Percentiles rank a stretch among this genome's conserved stretches.
phyloP scores from a whole-genome alignment of 2,113 vertebrate genomes.

The Mesitornis unicolor region DNA sequence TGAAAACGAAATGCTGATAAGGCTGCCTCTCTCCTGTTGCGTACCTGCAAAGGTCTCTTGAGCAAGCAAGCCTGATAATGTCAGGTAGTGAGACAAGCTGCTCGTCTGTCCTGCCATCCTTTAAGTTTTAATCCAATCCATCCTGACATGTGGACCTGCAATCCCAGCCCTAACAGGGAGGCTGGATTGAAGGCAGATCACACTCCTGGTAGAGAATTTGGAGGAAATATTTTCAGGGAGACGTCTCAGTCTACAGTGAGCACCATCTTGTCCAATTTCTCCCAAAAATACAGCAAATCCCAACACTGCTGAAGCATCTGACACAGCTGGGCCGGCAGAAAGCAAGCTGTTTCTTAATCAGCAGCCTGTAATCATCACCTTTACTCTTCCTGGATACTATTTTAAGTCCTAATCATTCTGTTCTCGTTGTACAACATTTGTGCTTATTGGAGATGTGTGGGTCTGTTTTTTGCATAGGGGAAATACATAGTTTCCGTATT shows the following conservation, averaged over 20 bases:
- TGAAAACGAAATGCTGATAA: slow-evolving; percentile 13
- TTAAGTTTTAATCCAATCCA: background rate
- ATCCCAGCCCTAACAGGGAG: background rate
- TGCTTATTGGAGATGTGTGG: background rate
- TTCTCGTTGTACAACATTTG: background rate
- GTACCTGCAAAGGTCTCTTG: background rate
- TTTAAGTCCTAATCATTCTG: background rate
- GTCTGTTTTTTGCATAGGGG: background rate
- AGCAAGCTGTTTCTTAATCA: background rate
- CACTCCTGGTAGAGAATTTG: background rate
- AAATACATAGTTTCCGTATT: background rate
- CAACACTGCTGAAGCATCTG: background rate
- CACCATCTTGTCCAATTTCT: background rate
- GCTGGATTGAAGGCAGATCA: background rate
- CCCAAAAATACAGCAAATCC: background rate
- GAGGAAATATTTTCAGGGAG: background rate
- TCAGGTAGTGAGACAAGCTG: background rate
- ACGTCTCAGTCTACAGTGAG: background rate
- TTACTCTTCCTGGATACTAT: background rate
- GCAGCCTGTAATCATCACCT: background rate
- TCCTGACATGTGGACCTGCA: background rate
- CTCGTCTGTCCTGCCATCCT: background rate
- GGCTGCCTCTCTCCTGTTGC: background rate
- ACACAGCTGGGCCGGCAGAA: background rate
- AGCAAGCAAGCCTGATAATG: background rate